phyloP scores from a whole-genome alignment of 2,888 invertebrate species.

The Suillia variegata region DNA sequence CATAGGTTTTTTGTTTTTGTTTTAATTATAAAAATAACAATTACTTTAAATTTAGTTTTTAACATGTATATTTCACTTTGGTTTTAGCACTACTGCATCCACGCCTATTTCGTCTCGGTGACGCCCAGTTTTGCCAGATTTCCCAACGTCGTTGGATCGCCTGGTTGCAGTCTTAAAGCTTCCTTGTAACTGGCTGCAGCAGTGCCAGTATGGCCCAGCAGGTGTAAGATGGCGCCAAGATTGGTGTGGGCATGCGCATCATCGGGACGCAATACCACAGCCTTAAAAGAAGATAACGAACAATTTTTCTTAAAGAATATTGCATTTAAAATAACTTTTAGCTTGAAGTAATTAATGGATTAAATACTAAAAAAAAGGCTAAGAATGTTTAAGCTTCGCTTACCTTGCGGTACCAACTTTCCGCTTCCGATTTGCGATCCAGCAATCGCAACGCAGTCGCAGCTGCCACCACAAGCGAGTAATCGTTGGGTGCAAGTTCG shows the following conservation, averaged over 20 bases:
- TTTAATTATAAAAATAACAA: conserved; percentile 20
- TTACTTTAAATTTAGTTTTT: conserved; percentile 6
- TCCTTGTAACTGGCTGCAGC: conserved; percentile 86
- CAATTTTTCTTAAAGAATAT: neutral
- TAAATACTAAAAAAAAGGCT: too few species aligned
- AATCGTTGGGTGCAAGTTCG: conserved; percentile 77
- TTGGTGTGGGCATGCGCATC: conserved; percentile 92
- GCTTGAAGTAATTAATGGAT: too few species aligned
- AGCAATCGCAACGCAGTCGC: conserved; percentile 87
- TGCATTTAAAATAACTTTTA: neutral
- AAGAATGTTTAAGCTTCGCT: conserved; percentile 26
- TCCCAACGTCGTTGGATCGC: conserved; percentile 84
- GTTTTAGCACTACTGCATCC: conserved; percentile 11
- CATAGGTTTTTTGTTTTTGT: conserved; percentile 16
- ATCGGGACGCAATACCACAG: conserved; percentile 65
- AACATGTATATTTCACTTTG: conserved; percentile 7
- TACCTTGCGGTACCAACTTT: conserved; percentile 84
- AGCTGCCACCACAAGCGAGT: conserved; percentile 83
- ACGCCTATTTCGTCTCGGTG: conserved; percentile 47
- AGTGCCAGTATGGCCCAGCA: conserved; percentile 86
- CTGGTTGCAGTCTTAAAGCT: conserved; percentile 85
- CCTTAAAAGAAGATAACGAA: conserved; percentile 39
- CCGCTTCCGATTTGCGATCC: conserved; percentile 80
- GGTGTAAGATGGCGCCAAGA: conserved; percentile 91
- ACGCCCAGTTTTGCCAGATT: conserved; percentile 79